Evolutionary conservation across 1,140 invertebrate genomes (phyloP).

Genomic region (Drosophila suzukii): DNA sequence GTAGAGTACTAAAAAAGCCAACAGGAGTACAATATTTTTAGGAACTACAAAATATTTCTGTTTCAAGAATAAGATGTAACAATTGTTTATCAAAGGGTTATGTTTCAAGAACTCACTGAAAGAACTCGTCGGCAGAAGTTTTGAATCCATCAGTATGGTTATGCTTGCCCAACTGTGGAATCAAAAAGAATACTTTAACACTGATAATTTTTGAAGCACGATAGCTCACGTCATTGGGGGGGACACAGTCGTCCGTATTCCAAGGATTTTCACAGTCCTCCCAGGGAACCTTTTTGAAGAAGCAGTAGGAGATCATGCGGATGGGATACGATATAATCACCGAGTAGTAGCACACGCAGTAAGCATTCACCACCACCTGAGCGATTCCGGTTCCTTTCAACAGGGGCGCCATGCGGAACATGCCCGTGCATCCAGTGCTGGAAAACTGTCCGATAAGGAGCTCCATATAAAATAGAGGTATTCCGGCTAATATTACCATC

Average conservation of each 20-base stretch:
- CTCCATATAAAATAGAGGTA: slow-evolving; percentile 96
- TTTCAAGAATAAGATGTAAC: no score
- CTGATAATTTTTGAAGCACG: neutral
- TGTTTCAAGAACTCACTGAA: slow-evolving; percentile 88
- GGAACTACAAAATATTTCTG: no score
- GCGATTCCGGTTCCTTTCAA: slow-evolving; percentile 96
- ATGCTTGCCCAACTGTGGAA: slow-evolving; percentile 1
- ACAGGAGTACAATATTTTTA: no score
- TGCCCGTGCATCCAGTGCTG: slow-evolving; percentile 92
- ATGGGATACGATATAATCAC: slow-evolving; percentile 96
- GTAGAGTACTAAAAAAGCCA: no score
- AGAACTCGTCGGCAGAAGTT: slow-evolving; percentile 93
- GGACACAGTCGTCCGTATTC: slow-evolving; percentile 92
- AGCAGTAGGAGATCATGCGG: slow-evolving; percentile 92
- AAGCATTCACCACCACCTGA: slow-evolving; percentile 94
- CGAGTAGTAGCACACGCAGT: slow-evolving; percentile 97
- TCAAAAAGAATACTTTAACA: neutral
- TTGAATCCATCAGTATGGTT: slow-evolving; percentile 68
- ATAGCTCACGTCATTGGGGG: slow-evolving; percentile 11
- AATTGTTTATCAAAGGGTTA: no score
- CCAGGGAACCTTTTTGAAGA: slow-evolving; percentile 92
- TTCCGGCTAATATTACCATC: slow-evolving; percentile 91
- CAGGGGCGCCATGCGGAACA: slow-evolving; percentile 90
- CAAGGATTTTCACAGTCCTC: slow-evolving; percentile 93
- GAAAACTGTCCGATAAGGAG: slow-evolving; percentile 94